Conservation (phyloP, 2,113 vertebrate genomes). For the Lophochroa leadbeateri region DNA sequence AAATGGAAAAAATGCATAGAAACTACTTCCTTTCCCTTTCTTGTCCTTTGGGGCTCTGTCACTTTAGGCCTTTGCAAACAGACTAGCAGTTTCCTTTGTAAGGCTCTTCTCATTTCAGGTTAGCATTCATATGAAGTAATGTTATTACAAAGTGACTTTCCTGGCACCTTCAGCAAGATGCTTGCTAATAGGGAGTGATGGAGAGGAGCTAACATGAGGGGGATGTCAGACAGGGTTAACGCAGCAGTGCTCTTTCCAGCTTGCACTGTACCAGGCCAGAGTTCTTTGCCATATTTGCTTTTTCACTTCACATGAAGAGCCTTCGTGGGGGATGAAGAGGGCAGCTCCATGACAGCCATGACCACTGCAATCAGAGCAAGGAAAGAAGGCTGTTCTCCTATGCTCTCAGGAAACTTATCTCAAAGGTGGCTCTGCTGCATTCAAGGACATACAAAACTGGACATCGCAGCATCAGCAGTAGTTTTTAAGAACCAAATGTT, state of each 20-base stretch:
- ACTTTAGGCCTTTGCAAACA: slow-evolving; percentile 16
- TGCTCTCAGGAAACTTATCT: background rate
- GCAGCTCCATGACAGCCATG: background rate
- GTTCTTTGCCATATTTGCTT: background rate
- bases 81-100: background rate
- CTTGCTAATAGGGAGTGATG: slow-evolving; percentile 34
- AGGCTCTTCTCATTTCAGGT: slow-evolving; percentile 36
- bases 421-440: background rate
- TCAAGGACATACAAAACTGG: background rate
- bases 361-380: background rate
- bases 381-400: background rate
- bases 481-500: background rate
- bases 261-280: background rate
- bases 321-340: background rate
- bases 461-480: background rate
- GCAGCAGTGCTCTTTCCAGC: background rate
- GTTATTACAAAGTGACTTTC: slow-evolving; percentile 65
- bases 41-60: background rate
- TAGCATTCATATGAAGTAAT: slow-evolving; percentile 43
- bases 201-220: background rate
- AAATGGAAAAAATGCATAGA: background rate
- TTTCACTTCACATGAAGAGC: background rate
- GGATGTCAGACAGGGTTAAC: slow-evolving; percentile 1
- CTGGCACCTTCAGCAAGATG: background rate
- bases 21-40: background rate